Conservation (phyloP, 2,797 vertebrate genomes). For the Poecilia picta region DNA sequence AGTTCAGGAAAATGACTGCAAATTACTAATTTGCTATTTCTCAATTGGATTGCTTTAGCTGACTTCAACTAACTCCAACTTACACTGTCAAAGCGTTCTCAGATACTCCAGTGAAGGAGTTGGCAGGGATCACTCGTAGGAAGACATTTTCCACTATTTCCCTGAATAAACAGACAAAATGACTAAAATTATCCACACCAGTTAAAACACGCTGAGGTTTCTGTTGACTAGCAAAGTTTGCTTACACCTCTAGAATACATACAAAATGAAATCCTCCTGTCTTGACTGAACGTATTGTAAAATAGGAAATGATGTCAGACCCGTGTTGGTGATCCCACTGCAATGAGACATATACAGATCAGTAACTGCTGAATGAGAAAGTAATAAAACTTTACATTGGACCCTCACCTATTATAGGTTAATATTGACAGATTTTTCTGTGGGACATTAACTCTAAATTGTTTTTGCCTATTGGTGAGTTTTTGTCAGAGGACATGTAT, state of each 20-base stretch:
- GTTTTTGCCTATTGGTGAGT: background rate
- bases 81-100: slow-evolving; percentile 86
- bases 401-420: background rate
- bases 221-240: background rate
- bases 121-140: slow-evolving; percentile 83
- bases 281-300: slow-evolving; percentile 83
- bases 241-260: slow-evolving; percentile 57
- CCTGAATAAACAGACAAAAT: slow-evolving; percentile 31
- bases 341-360: slow-evolving; percentile 26
- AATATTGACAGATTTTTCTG: background rate
- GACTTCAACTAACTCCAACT: slow-evolving; percentile 48
- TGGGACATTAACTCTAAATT: background rate
- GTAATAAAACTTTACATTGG: background rate
- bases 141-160: slow-evolving; percentile 67
- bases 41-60: background rate
- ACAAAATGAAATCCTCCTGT: slow-evolving; percentile 87
- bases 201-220: background rate
- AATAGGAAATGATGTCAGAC: slow-evolving; percentile 84
- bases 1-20: background rate
- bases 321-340: slow-evolving; percentile 91
- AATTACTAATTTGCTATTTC: background rate
- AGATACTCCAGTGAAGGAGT: slow-evolving; percentile 86
- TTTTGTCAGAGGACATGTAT: background rate
- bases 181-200: background rate
- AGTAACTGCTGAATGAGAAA: background rate